phyloP scores from a whole-genome alignment of 2,113 vertebrate genomes.

The Erythrocercus mccallii region DNA sequence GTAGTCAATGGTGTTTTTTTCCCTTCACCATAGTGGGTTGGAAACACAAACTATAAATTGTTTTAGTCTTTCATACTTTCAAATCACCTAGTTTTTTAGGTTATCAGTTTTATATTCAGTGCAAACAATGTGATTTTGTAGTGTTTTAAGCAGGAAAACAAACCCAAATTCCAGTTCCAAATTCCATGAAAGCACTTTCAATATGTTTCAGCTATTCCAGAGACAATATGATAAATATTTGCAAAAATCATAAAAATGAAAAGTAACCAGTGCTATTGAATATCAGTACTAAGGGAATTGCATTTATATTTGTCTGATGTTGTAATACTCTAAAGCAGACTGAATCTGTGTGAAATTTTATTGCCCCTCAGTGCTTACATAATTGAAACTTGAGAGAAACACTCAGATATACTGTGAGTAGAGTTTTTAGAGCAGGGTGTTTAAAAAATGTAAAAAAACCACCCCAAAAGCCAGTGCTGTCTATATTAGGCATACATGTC shows the following conservation, averaged over 20 bases:
- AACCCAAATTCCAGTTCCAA: background rate
- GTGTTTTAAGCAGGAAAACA: background rate
- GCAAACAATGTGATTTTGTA: background rate
- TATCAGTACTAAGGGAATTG: background rate
- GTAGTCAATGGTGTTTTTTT: slow-evolving; percentile 31
- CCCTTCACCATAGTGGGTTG: background rate
- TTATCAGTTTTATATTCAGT: background rate
- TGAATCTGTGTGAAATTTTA: slow-evolving; percentile 59
- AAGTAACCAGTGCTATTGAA: background rate
- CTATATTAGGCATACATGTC: slow-evolving; percentile 43
- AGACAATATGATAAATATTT: background rate
- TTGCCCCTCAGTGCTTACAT: slow-evolving; percentile 61
- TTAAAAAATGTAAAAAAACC: slow-evolving; percentile 6
- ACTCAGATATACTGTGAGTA: slow-evolving; percentile 2
- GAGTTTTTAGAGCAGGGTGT: slow-evolving; percentile 48
- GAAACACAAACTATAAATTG: background rate
- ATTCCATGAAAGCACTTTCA: background rate
- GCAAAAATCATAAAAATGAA: background rate
- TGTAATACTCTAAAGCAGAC: background rate
- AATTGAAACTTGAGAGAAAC: slow-evolving; percentile 63
- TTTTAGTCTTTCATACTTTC: slow-evolving; percentile 17
- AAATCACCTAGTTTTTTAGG: background rate
- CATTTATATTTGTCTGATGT: background rate
- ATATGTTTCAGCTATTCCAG: background rate
- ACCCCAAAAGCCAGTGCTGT: background rate